Evolutionary conservation across 2,113 vertebrate species (phyloP).

Genomic region (Myotis yumanensis): DNA sequence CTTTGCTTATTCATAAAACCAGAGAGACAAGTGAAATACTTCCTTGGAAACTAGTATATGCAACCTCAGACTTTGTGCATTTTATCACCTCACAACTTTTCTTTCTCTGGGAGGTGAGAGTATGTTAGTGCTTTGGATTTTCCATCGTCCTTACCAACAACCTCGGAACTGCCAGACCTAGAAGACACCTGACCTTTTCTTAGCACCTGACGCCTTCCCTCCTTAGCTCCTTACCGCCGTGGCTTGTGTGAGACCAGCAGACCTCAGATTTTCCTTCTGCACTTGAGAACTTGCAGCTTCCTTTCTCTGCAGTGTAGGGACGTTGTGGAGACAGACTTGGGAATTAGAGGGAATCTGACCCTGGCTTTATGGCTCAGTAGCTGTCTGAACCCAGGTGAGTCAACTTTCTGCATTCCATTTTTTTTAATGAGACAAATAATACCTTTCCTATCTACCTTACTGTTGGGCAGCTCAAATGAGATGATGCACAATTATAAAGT

Average conservation of each 20-base stretch:
- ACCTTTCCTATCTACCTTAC: neutral
- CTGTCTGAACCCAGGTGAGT: neutral
- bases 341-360: neutral
- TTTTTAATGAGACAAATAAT: neutral
- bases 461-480: neutral
- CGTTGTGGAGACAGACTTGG: neutral
- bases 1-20: neutral
- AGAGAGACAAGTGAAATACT: neutral
- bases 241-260: neutral
- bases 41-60: neutral
- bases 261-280: neutral
- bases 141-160: neutral
- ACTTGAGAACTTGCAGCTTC: neutral
- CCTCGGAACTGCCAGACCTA: neutral
- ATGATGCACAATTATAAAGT: neutral
- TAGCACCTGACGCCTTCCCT: neutral
- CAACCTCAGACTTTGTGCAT: neutral
- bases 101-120: neutral
- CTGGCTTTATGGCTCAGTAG: neutral
- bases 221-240: neutral
- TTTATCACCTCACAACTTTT: neutral
- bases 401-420: slow-evolving; percentile 11
- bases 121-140: neutral
- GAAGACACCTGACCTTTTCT: neutral
- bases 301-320: neutral